Evolutionary conservation across 35 echinoderm and acorn worm species (phyloP).

Genomic region (Ptychodera flava): DNA sequence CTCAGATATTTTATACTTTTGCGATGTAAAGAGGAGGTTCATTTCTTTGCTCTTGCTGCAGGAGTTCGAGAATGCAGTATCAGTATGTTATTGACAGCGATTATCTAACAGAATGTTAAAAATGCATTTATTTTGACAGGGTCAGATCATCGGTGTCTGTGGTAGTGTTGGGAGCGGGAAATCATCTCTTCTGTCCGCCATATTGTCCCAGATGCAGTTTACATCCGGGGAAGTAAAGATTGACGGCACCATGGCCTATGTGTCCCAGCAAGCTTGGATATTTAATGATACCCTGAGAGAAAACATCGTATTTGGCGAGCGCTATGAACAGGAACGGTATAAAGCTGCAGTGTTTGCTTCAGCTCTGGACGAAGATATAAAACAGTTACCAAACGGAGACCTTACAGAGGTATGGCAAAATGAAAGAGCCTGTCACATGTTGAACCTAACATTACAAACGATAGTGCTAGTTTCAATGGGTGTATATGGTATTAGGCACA

Average conservation of each 20-base stretch:
- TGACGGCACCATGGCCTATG: slow-evolving; percentile 71
- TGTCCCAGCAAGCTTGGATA: slow-evolving; percentile 92
- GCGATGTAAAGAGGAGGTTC: too few species aligned
- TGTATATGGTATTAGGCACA: too few species aligned
- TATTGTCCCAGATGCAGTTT: slow-evolving; percentile 81
- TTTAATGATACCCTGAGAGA: slow-evolving; percentile 90
- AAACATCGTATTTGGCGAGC: slow-evolving; percentile 86
- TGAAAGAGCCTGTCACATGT: not conserved
- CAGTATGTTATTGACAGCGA: too few species aligned
- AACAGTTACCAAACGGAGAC: slow-evolving; percentile 78
- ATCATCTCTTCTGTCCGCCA: slow-evolving; percentile 69
- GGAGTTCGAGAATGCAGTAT: too few species aligned
- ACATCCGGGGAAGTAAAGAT: slow-evolving; percentile 53
- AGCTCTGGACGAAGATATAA: slow-evolving; percentile 63
- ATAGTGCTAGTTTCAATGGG: too few species aligned
- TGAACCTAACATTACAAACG: not conserved
- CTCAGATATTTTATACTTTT: too few species aligned
- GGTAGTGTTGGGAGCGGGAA: slow-evolving; percentile 90
- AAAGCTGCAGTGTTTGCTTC: slow-evolving; percentile 47
- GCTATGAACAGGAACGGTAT: slow-evolving; percentile 68
- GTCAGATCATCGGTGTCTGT: too few species aligned
- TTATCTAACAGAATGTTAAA: too few species aligned
- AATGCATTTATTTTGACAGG: too few species aligned
- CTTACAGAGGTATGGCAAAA: slow-evolving; percentile 63
- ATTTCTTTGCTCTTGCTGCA: too few species aligned